Base-by-base conservation (phyloP, 2,113 vertebrate species). In the Panthera uncia region DNA sequence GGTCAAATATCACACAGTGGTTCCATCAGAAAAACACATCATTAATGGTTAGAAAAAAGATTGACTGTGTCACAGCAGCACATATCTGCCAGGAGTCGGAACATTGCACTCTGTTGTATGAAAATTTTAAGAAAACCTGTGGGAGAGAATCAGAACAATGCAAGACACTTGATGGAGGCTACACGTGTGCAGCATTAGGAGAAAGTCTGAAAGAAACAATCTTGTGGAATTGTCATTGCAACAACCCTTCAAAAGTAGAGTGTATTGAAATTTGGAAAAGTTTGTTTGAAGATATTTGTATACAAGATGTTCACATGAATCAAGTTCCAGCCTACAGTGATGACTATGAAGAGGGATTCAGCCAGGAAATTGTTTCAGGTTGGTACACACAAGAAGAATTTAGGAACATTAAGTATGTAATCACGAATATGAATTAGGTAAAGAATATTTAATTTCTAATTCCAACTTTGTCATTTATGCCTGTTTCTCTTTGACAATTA, bases 231-330 rank as follows among this genome's bases (percentile, higher is more conserved):
- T 99, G 99, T 97, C 97, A 84, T 0, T 99, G 99, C 50, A 63
- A 90, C 1, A 81, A 97, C 15, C 95, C 98, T 1, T 97, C 79
- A 31, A 98, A 97, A 68, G 61, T 3, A 76, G 98, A 94, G 36
- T 99, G 99, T 38, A 0, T 50, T 25, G 88, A 90, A 78, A 98
- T 98, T 92, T 96, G 98, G 98, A 98, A 98, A 73, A 97, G 92
- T 74, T 98, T 99, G 31, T 98, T 98, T 93, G 98, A 98, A 86
- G 98, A 98, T 48, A 89, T 95, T 4, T 99, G 98, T 15, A 69
- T 98, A 16, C 97, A 95, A 0, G n/a, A 97, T 33, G 50, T 78
- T n/a, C 89, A 80, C 68, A 91, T 89, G 33, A 95, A 41, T 57
- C 97, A 96, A 63, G 71, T 66, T 88, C 94, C 95, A 33, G 69